Base-by-base conservation (phyloP, 2,797 vertebrate species). In the Gymnothorax reevesii region DNA sequence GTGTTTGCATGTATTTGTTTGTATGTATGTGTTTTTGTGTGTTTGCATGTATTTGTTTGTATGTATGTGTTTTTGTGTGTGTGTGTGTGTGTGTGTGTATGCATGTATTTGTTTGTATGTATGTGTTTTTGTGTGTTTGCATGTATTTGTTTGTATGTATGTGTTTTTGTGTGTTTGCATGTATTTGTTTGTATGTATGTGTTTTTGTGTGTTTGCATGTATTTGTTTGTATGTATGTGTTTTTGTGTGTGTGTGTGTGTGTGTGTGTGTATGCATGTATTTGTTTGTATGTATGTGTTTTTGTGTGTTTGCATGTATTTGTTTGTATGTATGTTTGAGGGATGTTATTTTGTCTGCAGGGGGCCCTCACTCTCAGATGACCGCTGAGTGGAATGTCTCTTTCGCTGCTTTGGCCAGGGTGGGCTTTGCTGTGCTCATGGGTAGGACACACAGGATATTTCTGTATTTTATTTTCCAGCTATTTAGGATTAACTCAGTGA, bases 401-500 rank as follows among this genome's bases (percentile, higher is more conserved):
- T 93, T 95, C 86, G 95, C 96, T 0, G 94, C 94, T 0, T 91
- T 97, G 90, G 95, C 94, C 89, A 91, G 77, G 86, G 88, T 97
- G 7, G 97, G 97, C 86, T 96, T 96, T 0, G 95, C 97, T 0
- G 92, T 98, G 83, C 95, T 98, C 10, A 93, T 97, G 92, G 96
- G 97, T 98, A 85, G 95, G 94, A 92, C 42, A 73, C 27, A 84
- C 3, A 92, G 54, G 2, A 83, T 20, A 77, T 20, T 42, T 49
- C 33, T 13, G 22, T 42, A 52, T 7, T 42, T 64, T 42, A 12
- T 13, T 59, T 7, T 4, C n/a, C 15, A 20, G 60, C 4, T 15
- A 9, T 59, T 59, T 59, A 59, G 3, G 2, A 17, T 62, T 20
- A 3, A 62, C 6, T 2, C 15, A 52, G 69, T 12, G 20, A 73